Base-by-base conservation (phyloP, 2,888 invertebrate genomes). In the Diaprepes abbreviatus region DNA sequence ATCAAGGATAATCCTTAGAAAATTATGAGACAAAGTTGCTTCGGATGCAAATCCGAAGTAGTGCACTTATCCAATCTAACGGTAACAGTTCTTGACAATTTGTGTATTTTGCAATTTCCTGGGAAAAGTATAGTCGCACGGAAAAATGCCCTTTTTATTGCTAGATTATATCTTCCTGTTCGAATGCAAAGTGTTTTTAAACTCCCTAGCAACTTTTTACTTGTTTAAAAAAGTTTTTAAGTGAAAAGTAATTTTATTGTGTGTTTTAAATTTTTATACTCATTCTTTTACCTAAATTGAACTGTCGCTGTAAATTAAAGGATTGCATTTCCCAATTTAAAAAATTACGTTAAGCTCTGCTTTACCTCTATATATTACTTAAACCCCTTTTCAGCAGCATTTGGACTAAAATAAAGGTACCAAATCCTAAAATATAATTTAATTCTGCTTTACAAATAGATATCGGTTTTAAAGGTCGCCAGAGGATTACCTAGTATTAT, bases 71-170 rank as follows among this genome's bases (percentile, higher is more conserved):
- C 66, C 70, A 66, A 70, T 66, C 66, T 66, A 66, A 70, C 66
- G 70, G 66, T 70, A 70, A 70, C 70, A 66, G 70, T 66, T 60
- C 70, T 70, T 58, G 70, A 70, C 70, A 70, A 66, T 70, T 70
- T 70, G 66, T 70, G 66, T 66, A 66, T 66, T 70, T 70, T 62
- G 70, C 70, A 70, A 70, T 70, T 70, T 70, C 66, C 66, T 33
- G 50, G 48, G 17, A 55, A 65, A 70, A 60, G 55, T 65, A 66
- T 65, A 59, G 65, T 60, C 36, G 52, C 60, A 64, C 45, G 58
- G 66, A 70, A 70, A 70, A 70, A 57, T 55, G 57, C 62, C 57
- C 62, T 62, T 70, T 70, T 70, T 66, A 70, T 70, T 66, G 66
- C 70, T 54, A 70, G 70, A 70, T 70, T 70, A 66, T 62, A 70